phyloP scores from a whole-genome alignment of 2,113 vertebrate genomes.

The Sturnus vulgaris region DNA sequence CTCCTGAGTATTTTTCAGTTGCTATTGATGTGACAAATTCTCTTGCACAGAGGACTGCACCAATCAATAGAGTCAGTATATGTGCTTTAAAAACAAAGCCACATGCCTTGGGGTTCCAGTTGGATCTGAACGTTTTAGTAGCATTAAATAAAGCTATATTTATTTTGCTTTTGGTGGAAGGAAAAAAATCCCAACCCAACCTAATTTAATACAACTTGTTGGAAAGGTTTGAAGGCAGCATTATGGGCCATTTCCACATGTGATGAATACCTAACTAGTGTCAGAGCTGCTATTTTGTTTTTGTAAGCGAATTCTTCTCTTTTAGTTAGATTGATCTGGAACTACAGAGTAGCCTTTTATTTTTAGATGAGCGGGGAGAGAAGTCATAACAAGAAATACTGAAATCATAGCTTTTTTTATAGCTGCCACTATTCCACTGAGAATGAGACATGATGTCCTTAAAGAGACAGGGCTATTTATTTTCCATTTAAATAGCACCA shows the following conservation, averaged over 20 bases:
- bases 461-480: slow-evolving; percentile 60
- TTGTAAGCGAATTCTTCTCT: slow-evolving; percentile 39
- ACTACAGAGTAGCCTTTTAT: slow-evolving; percentile 49
- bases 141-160: slow-evolving; percentile 74
- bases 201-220: slow-evolving; percentile 71
- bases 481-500: slow-evolving; percentile 53
- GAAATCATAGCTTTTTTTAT: slow-evolving; percentile 63
- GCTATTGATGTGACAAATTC: slow-evolving; percentile 72
- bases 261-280: slow-evolving; percentile 59
- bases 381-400: slow-evolving; percentile 57
- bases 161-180: slow-evolving; percentile 73
- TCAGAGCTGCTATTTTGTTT: slow-evolving; percentile 51
- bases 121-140: slow-evolving; percentile 70
- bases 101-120: slow-evolving; percentile 65
- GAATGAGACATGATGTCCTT: slow-evolving; percentile 37
- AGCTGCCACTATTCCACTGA: slow-evolving; percentile 38
- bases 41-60: slow-evolving; percentile 64
- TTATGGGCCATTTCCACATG: slow-evolving; percentile 46
- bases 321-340: slow-evolving; percentile 62
- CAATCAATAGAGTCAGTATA: slow-evolving; percentile 71
- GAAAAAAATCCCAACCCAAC: not conserved
- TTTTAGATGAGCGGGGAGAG: slow-evolving; percentile 40
- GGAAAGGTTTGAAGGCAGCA: slow-evolving; percentile 60
- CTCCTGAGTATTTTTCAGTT: slow-evolving; percentile 70
- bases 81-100: slow-evolving; percentile 62